phyloP scores from a whole-genome alignment of 2,888 invertebrate genomes.

The Folsomia candida region DNA sequence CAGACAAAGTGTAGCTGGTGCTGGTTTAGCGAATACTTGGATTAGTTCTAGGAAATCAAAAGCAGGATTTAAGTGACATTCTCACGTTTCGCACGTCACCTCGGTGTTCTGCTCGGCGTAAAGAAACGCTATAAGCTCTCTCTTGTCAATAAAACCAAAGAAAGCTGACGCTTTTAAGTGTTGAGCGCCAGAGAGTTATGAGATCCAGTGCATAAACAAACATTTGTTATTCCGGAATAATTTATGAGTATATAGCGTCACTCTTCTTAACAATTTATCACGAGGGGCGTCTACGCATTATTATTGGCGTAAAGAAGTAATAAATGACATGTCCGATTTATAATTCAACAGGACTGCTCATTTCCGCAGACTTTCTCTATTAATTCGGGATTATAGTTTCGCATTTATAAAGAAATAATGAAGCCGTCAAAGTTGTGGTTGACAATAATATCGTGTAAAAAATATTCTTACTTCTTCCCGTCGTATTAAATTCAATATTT shows the following conservation, averaged over 20 bases:
- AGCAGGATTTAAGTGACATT: slow-evolving; percentile 21
- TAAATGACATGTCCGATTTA: neutral
- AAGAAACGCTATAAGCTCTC: slow-evolving; percentile 22
- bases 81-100: slow-evolving; percentile 26
- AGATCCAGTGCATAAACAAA: slow-evolving; percentile 25
- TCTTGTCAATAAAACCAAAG: neutral
- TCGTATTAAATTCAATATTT: too few relatives aligned
- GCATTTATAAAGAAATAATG: too few relatives aligned
- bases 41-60: slow-evolving; percentile 16
- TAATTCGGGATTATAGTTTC: too few relatives aligned
- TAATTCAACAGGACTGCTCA: neutral
- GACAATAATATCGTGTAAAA: too few relatives aligned
- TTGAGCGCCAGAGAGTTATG: slow-evolving; percentile 22
- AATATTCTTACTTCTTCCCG: too few relatives aligned
- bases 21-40: neutral
- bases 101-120: slow-evolving; percentile 8
- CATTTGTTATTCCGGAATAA: slow-evolving; percentile 14
- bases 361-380: too few relatives aligned
- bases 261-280: slow-evolving; percentile 5
- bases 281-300: neutral
- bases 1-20: neutral
- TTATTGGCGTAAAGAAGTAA: neutral
- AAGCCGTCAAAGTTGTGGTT: too few relatives aligned
- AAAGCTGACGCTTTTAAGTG: slow-evolving; percentile 15
- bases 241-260: slow-evolving; percentile 17